Evolutionary conservation across 2,797 vertebrate genomes (phyloP).

Genomic region (Argya squamiceps): DNA sequence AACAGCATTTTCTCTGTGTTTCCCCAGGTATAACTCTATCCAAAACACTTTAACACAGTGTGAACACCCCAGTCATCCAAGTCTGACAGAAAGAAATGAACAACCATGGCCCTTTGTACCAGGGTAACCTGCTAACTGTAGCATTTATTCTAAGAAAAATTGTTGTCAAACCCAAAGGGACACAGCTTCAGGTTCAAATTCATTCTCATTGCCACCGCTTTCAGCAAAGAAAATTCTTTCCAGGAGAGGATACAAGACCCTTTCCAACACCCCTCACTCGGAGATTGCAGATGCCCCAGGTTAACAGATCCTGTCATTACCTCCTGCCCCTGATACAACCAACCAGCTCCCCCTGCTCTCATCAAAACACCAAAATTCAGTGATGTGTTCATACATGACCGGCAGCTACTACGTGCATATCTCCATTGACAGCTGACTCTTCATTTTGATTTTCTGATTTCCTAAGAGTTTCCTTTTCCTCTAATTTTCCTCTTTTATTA

Average conservation of each 20-base stretch:
- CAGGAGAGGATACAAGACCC: neutral
- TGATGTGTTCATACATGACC: rapidly evolving
- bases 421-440: neutral
- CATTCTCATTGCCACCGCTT: neutral
- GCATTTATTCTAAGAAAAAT: neutral
- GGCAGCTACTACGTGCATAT: neutral
- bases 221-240: neutral
- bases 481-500: neutral
- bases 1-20: neutral
- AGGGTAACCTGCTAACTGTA: neutral
- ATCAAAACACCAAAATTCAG: neutral
- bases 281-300: neutral
- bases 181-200: neutral
- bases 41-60: neutral
- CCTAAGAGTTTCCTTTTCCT: neutral
- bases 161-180: neutral
- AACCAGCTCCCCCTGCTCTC: neutral
- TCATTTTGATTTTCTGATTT: neutral
- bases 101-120: neutral
- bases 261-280: neutral
- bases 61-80: neutral
- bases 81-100: neutral
- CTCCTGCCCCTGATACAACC: neutral
- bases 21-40: neutral
- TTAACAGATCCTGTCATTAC: neutral